phyloP scores from a whole-genome alignment of 2,888 invertebrate genomes.

The Hypomecis atomaria region DNA sequence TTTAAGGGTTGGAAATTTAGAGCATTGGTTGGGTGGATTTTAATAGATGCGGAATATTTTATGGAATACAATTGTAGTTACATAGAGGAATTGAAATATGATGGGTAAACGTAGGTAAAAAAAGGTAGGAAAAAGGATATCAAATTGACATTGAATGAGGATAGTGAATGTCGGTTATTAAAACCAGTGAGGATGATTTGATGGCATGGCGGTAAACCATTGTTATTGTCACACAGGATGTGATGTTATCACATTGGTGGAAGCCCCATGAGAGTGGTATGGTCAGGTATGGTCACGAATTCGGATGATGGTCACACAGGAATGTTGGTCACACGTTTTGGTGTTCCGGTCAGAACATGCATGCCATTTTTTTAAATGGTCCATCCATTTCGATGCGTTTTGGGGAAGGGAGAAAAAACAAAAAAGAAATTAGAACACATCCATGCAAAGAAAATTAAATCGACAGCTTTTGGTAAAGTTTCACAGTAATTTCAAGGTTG shows the following conservation, averaged over 20 bases:
- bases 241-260: conserved; percentile 17
- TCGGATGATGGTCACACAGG: conserved; percentile 10
- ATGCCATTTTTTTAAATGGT: conserved; percentile 46
- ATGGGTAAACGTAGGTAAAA: background rate
- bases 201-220: conserved; percentile 19
- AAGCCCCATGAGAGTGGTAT: conserved; percentile 10
- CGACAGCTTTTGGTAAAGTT: conserved; percentile 24
- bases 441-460: conserved; percentile 43
- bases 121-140: background rate
- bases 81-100: background rate
- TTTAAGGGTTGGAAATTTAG: too few species aligned
- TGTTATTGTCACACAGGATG: conserved; percentile 14
- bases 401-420: conserved; percentile 57
- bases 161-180: conserved; percentile 4
- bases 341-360: conserved; percentile 48
- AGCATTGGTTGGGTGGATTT: too few species aligned
- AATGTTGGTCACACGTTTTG: conserved; percentile 39
- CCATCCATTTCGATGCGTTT: conserved; percentile 53
- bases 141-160: background rate
- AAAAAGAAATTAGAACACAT: conserved; percentile 64
- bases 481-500: conserved; percentile 9
- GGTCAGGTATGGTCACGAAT: conserved; percentile 13
- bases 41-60: too few species aligned
- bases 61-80: too few species aligned
- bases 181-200: conserved; percentile 16